A percentile compares a stretch with the other conserved stretches of the same genome.
Conservation (phyloP, 2,888 invertebrate species). For the Orthonevra nobilis region DNA sequence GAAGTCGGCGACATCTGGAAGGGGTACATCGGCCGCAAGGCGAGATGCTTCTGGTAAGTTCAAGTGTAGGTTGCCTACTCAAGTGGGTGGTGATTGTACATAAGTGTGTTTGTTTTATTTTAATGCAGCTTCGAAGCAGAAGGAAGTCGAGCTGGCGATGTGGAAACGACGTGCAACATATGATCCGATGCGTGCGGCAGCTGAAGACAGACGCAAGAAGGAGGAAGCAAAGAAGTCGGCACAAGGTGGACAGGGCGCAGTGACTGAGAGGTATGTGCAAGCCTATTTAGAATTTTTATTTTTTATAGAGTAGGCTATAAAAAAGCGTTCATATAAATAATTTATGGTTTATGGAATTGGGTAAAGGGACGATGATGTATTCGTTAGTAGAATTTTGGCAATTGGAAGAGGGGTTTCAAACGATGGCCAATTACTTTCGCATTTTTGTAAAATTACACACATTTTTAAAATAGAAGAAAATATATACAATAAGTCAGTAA, state of each 20-base stretch:
- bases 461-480: too few relatives aligned
- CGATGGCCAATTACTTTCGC: too few relatives aligned
- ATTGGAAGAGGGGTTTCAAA: too few relatives aligned
- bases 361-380: conserved; percentile 43
- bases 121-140: conserved; percentile 83
- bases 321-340: too few relatives aligned
- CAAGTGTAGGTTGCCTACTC: too few relatives aligned
- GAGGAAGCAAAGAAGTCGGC: conserved; percentile 81
- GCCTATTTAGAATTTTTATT: too few relatives aligned
- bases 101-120: background rate
- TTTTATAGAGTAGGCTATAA: background rate
- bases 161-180: conserved; percentile 98
- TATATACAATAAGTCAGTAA: too few relatives aligned
- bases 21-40: conserved; percentile 76
- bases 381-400: conserved; percentile 28
- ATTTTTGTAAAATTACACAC: too few relatives aligned
- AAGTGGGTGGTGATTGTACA: too few relatives aligned
- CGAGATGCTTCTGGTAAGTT: conserved; percentile 77
- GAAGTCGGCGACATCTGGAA: conserved; percentile 76
- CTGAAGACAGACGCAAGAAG: conserved; percentile 88
- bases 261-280: conserved; percentile 76
- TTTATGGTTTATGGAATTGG: too few relatives aligned
- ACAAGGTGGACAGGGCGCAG: conserved; percentile 72
- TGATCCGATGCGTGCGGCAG: conserved; percentile 95
- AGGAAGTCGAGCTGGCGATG: conserved; percentile 93